Evolutionary conservation across 2,113 vertebrate species (phyloP), one percentile per base, ranked within the genome.

Genomic region (Callorhinus ursinus): DNA sequence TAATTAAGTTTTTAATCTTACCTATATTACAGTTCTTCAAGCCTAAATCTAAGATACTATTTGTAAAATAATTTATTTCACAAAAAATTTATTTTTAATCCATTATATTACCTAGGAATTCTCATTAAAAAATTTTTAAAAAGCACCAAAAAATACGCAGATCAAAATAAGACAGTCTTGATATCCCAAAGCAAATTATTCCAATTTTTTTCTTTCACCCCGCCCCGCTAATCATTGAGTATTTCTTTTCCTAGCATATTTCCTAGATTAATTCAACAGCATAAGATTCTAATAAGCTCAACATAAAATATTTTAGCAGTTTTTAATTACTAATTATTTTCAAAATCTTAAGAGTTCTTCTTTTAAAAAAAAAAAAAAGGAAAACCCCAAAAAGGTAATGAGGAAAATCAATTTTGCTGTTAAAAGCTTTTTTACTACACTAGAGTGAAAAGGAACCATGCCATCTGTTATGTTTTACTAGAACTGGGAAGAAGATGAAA

Each of bases 241-340:
- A 90, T 53, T 94, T 94, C 49, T 82, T 51, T 79, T 33, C 46
- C 26, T 46, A 28, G 22, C 7, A 6, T 22, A 91, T 55, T 90
- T 91, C 65, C 77, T 57, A 95, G 24, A 94, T 31, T 89, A 91
- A 80, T 63, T 95, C 55, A 97, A 93, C 21, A 96, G 71, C 67
- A 80, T 51, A 69, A 49, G 11, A 95, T 93, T 80, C 72, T 49
- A 85, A 55, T 36, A 93, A 90, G 61, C 24, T 55, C 63, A 72
- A 91, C 14, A 80, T 49, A 88, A 93, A 85, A 95, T 82, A 94
- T 72, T 95, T 96, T 57, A 97, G 65, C 55, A 87, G n/a, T 87
- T 97, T 74, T 92, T 3, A 88, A 49, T 67, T 81, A 80, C 1
- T 65, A 88, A 88, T 71, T 36, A 61, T 65, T 90, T 95, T 80